Evolutionary conservation across 1,140 invertebrate genomes (phyloP).

Genomic region (Drosophila mauritiana): DNA sequence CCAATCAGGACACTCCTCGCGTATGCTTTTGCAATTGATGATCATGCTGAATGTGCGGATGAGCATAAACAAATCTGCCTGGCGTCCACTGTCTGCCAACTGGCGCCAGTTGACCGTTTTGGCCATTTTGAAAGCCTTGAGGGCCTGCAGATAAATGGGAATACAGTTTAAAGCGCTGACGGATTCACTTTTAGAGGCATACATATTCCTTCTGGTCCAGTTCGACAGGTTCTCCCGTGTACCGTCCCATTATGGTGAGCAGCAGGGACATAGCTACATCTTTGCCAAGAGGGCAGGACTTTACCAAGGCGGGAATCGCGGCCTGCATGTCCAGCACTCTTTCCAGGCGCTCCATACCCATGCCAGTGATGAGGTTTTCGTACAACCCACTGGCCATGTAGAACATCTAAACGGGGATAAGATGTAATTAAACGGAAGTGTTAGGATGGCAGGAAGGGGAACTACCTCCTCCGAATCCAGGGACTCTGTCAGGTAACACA

Average conservation of each 20-base stretch:
- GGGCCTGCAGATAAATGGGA: not conserved
- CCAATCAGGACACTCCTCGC: conserved; percentile 32
- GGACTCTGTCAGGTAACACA: conserved; percentile 3
- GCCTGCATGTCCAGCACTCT: conserved; percentile 27
- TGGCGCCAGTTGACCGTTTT: conserved; percentile 31
- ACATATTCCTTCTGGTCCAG: conserved; percentile 6
- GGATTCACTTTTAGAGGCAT: not conserved
- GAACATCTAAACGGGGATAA: conserved; percentile 6
- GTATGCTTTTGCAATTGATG: conserved; percentile 20
- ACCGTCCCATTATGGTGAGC: conserved; percentile 24
- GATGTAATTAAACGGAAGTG: not conserved
- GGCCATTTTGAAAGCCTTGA: conserved; percentile 26
- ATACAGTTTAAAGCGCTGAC: not conserved
- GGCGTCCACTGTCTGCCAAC: conserved; percentile 8
- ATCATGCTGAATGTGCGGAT: conserved; percentile 28
- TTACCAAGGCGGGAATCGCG: conserved; percentile 30
- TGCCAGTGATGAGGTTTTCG: conserved; percentile 10
- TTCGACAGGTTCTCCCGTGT: not conserved
- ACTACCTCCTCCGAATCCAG: conserved; percentile 12
- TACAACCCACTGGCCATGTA: conserved; percentile 26
- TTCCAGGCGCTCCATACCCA: conserved; percentile 26
- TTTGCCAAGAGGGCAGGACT: conserved; percentile 16
- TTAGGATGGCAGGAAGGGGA: fast-evolving
- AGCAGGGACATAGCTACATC: conserved; percentile 32
- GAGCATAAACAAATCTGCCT: conserved; percentile 38